phyloP scores from a whole-genome alignment of 1,140 invertebrate species.

The Lordiphosa stackelbergi region DNA sequence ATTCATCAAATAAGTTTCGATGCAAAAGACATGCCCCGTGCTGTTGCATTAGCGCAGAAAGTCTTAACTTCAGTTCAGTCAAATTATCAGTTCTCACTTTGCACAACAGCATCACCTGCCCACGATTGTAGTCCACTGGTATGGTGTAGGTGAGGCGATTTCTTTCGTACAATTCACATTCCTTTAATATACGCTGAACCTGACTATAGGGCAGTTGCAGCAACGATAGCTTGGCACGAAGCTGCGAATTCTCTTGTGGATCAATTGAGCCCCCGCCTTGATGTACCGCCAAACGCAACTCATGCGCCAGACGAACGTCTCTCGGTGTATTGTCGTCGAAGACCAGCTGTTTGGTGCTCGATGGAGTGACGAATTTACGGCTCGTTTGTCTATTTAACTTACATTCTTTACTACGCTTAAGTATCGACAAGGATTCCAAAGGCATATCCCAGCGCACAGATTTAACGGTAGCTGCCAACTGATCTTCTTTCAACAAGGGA shows the following conservation, averaged over 20 bases:
- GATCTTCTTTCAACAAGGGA: background rate
- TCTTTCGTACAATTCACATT: conserved; percentile 37
- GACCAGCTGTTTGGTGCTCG: conserved; percentile 11
- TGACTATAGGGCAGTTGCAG: conserved; percentile 27
- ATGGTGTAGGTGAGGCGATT: conserved; percentile 21
- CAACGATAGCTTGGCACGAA: conserved; percentile 18
- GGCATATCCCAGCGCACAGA: conserved; percentile 23
- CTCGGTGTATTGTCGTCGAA: conserved; percentile 7
- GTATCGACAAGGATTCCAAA: background rate
- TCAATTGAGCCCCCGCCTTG: conserved; percentile 36
- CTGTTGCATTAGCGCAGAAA: conserved; percentile 20
- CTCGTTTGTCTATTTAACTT: conserved; percentile 12
- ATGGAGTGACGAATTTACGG: background rate
- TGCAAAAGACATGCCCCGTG: conserved; percentile 32
- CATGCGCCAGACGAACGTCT: conserved; percentile 24
- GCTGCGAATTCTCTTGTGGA: conserved; percentile 24
- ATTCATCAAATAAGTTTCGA: conserved; percentile 29
- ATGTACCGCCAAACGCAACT: conserved; percentile 41
- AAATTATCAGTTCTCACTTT: conserved; percentile 40
- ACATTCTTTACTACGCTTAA: background rate
- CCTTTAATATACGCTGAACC: conserved; percentile 31
- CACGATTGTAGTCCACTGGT: conserved; percentile 26
- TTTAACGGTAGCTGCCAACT: background rate
- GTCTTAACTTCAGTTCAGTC: conserved; percentile 14
- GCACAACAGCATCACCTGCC: conserved; percentile 36